These are phyloP conservation scores for Archegozetes longisetosus DNA, from an alignment of 1,140 invertebrate genomes.

Conservation along the genomic window DNA sequence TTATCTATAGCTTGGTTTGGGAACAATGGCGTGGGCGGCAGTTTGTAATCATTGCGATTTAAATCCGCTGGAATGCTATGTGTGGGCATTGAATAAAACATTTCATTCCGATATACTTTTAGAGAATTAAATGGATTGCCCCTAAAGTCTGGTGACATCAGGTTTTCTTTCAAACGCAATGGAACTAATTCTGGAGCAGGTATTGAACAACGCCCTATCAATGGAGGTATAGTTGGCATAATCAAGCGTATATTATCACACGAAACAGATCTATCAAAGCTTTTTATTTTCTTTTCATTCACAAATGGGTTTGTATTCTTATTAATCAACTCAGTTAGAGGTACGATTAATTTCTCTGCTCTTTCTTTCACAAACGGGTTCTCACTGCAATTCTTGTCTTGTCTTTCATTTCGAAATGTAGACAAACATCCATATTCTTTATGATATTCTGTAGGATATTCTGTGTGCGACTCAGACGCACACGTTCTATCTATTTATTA, in stretches of 20 bases:
- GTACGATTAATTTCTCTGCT: neutral
- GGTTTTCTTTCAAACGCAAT: neutral
- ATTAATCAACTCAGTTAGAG: neutral
- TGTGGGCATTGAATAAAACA: neutral
- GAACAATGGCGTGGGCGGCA: too few species aligned
- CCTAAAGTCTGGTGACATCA: neutral
- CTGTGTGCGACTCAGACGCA: neutral
- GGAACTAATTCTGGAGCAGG: too few species aligned
- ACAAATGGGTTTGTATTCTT: neutral
- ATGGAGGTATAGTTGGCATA: neutral
- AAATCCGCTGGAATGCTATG: neutral
- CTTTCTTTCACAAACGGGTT: neutral
- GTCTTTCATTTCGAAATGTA: neutral
- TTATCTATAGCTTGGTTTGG: too few species aligned
- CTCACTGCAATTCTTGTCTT: neutral
- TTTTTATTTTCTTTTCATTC: neutral
- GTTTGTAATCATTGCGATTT: too few species aligned
- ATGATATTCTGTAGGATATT: too few species aligned
- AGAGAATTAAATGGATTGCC: neutral
- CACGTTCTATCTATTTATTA: neutral
- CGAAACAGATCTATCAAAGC: neutral
- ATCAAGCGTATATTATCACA: neutral
- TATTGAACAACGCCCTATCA: neutral
- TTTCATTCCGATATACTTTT: neutral
- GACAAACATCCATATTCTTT: too few species aligned